Conservation (phyloP, 2,797 vertebrate genomes). For the Taeniopygia guttata region DNA sequence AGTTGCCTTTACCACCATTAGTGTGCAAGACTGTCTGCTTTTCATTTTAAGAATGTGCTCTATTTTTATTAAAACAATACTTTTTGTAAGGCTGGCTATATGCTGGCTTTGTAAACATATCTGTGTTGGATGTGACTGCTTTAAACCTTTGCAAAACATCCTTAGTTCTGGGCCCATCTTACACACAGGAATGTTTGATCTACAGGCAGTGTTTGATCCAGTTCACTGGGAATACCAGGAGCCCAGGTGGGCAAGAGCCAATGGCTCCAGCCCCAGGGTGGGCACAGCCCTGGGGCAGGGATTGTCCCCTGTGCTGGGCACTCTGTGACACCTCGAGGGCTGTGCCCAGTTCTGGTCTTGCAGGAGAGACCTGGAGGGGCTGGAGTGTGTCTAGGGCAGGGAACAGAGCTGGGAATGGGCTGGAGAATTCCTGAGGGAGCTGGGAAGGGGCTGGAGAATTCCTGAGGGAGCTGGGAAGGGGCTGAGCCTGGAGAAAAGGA, state of each 20-base stretch:
- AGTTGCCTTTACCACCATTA: background rate
- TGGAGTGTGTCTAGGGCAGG: background rate
- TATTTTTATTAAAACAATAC: conserved; percentile 55
- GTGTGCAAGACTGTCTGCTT: conserved; percentile 31
- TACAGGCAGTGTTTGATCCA: background rate
- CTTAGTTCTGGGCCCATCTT: background rate
- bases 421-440: too few relatives aligned
- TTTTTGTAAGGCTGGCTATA: conserved; percentile 18
- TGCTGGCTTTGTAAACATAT: background rate
- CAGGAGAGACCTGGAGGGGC: background rate
- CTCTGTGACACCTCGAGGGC: rapidly evolving
- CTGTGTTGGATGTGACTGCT: background rate
- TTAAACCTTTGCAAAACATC: background rate
- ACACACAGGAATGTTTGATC: background rate
- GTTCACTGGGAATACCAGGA: background rate
- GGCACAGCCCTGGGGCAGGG: background rate
- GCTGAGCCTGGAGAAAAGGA: background rate
- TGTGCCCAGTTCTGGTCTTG: background rate
- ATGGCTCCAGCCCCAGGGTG: rapidly evolving
- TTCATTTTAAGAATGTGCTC: conserved; percentile 34
- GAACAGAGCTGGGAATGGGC: background rate
- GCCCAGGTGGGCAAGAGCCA: background rate
- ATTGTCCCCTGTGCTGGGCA: background rate
- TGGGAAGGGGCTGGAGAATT: too few relatives aligned
- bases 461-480: background rate